Base-by-base conservation (phyloP, 2,888 invertebrate genomes). In the Trypoxylon attenuatum region DNA sequence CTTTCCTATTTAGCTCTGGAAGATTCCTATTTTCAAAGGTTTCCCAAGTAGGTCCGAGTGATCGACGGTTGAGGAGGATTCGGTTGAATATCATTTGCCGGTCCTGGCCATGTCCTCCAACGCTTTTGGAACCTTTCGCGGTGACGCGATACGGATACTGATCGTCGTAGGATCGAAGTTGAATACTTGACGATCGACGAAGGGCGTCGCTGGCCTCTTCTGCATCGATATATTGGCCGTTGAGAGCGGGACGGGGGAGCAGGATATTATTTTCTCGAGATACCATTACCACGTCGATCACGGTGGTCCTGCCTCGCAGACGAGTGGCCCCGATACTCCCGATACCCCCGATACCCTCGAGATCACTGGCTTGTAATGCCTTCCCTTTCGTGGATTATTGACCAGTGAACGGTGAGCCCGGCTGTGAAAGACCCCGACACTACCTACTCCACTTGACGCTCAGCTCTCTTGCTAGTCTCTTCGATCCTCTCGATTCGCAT, bases 361-460 rank as follows among this genome's bases (percentile, higher is more conserved):
- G 85, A 83, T 86, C 86, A 84, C 77, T 86, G 73, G 84, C 77
- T 85, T 82, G 86, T 84, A 85, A 85, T 87, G 86, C 86, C 86
- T 86, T 85, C 84, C 84, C 83, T 84, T 83, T 84, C 80, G 82
- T 80, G 76, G 78, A 83, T 84, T 79, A 81, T 82, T 83, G 79
- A 81, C 77, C 82, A 80, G 75, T 80, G 79, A 82, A 84, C 84
- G 75, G 77, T 82, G 83, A 81, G 78, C 81, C 80, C 82, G 81
- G 74, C 73, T 61, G 42, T 58, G 66, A 61, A 60, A 69, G 52
- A 42, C 60, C 52, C 45, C 33, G 52, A 56, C 53, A 60, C 68
- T 67, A 60, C 68, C 68, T 68, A 68, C 49, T 60, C 33, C 50
- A 56, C 60, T 60, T 18, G 54, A 21, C 19, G 56, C 16, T 27